These are phyloP conservation scores for Spilogale gracilis DNA, from an alignment of 2,113 vertebrate genomes.

Conservation along the genomic window DNA sequence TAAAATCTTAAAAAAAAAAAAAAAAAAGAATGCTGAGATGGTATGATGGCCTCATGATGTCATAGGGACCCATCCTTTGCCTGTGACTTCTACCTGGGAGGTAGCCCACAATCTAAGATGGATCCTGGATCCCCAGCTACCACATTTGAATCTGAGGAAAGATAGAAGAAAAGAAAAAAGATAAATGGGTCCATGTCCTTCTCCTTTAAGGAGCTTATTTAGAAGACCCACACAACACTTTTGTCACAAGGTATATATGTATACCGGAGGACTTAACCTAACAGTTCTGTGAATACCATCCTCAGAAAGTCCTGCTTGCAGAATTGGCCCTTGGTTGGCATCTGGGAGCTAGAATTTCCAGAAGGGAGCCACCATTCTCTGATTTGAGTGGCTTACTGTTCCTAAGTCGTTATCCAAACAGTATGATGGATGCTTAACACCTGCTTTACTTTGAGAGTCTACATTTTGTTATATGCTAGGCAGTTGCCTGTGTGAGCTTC, in stretches of 20 bases:
- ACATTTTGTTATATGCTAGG: neutral
- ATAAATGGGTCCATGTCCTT: neutral
- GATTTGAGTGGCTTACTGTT: neutral
- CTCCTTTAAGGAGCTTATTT: neutral
- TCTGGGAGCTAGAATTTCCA: neutral
- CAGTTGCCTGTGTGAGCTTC: neutral
- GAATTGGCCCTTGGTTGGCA: neutral
- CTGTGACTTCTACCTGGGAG: neutral
- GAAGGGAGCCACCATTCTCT: neutral
- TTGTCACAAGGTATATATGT: neutral
- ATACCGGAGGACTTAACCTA: neutral
- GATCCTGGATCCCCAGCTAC: neutral
- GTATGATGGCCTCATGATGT: neutral
- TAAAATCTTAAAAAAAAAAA: too few species aligned
- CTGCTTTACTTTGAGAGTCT: neutral
- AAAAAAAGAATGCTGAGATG: neutral
- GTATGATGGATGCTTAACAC: neutral
- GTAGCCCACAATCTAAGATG: neutral
- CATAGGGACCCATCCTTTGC: neutral
- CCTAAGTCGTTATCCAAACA: neutral
- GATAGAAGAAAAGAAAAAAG: neutral
- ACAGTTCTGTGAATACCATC: neutral
- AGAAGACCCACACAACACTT: neutral
- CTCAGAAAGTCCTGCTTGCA: neutral
- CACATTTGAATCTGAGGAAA: neutral